Conservation (phyloP, 1,140 invertebrate genomes). For the Drosophila jambulina region DNA sequence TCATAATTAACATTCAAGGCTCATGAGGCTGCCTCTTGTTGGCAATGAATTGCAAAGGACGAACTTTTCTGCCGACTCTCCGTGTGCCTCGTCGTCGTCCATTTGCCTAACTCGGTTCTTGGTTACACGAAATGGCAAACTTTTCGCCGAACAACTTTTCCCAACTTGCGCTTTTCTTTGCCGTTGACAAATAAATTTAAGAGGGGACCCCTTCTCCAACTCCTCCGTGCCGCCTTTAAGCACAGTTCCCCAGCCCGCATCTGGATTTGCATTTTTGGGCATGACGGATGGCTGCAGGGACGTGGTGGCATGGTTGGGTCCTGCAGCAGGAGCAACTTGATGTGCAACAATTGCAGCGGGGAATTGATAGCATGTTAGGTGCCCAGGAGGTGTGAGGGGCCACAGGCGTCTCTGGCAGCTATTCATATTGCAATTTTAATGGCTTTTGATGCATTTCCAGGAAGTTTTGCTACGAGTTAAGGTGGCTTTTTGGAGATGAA, state of each 20-base stretch:
- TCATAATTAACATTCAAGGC: conserved; percentile 81
- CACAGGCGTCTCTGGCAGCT: conserved; percentile 1
- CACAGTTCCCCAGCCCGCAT: conserved; percentile 22
- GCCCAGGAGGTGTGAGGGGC: not conserved
- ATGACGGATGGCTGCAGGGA: conserved; percentile 41
- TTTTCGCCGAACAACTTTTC: conserved; percentile 53
- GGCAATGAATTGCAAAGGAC: conserved; percentile 49
- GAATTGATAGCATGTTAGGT: conserved; percentile 25
- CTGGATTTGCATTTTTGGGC: conserved; percentile 66
- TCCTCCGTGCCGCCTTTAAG: conserved; percentile 9
- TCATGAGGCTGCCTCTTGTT: conserved; percentile 1
- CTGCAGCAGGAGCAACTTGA: conserved; percentile 34
- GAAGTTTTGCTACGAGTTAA: not conserved
- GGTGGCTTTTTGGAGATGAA: not conserved
- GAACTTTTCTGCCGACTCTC: conserved; percentile 36
- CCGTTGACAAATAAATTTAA: conserved; percentile 76
- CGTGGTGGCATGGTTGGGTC: not conserved
- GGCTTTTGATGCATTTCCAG: not conserved
- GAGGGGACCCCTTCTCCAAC: not conserved
- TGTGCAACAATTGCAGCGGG: conserved; percentile 44
- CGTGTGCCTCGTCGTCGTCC: conserved; percentile 30
- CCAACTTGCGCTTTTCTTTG: conserved; percentile 76
- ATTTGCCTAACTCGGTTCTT: conserved; percentile 51
- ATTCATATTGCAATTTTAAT: conserved; percentile 35
- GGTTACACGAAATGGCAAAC: conserved; percentile 47